Evolutionary conservation across 2,797 vertebrate genomes (phyloP).

Genomic region (Bryconaethiops microstoma): DNA sequence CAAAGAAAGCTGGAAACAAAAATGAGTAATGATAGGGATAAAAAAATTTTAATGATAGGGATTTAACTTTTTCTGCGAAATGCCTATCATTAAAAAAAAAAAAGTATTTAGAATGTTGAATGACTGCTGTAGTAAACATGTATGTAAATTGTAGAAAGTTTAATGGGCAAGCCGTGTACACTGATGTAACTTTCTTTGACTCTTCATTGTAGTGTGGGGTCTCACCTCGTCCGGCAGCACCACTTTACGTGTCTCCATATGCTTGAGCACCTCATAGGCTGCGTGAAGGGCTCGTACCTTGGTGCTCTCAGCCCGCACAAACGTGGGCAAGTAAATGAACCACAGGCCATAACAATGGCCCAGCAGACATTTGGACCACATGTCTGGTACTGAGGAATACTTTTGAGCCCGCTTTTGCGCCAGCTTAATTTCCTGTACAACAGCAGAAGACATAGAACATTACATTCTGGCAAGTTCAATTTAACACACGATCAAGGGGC

Average conservation of each 20-base stretch:
- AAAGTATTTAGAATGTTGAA: too few relatives aligned
- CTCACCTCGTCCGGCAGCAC: conserved; percentile 92
- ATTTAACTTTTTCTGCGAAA: too few relatives aligned
- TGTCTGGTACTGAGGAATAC: conserved; percentile 84
- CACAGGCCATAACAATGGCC: conserved; percentile 94
- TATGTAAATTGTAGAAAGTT: too few relatives aligned
- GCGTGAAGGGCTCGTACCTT: conserved; percentile 87
- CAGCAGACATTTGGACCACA: conserved; percentile 93
- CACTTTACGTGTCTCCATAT: conserved; percentile 92
- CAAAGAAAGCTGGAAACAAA: not conserved
- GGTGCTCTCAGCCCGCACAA: conserved; percentile 79
- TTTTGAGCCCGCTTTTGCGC: conserved; percentile 91
- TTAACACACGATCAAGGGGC: not conserved
- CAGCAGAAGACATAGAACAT: not conserved
- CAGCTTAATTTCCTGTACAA: conserved; percentile 88
- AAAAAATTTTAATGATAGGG: too few relatives aligned
- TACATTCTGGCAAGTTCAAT: not conserved
- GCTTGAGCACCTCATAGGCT: conserved; percentile 89
- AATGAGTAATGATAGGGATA: too few relatives aligned
- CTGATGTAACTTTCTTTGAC: too few relatives aligned
- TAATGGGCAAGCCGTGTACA: too few relatives aligned
- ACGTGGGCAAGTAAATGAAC: conserved; percentile 94
- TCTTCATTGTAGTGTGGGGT: not conserved
- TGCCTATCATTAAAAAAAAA: not conserved
- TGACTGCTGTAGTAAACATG: too few relatives aligned